Base-by-base conservation (phyloP, 1,140 invertebrate species). In the Lepidotrigona ventralis region DNA sequence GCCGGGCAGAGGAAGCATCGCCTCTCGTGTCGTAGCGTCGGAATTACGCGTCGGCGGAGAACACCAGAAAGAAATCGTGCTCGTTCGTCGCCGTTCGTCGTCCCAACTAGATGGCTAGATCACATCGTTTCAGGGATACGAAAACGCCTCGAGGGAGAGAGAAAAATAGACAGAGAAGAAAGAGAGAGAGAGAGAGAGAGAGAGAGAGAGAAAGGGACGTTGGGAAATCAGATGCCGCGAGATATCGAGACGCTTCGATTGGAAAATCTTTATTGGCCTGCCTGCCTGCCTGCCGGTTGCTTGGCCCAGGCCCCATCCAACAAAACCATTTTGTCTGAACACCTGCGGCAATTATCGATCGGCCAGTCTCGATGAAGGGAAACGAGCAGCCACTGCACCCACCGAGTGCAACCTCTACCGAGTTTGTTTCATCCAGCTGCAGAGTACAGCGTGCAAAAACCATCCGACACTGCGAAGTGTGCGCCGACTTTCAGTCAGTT, bases 11-110 rank as follows among this genome's bases (percentile, higher is more conserved):
- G 63, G 56, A 75, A 53, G 76, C 74, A 19, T 19, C 17, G 17
- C 80, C 39, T 54, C 66, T 72, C 79, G 83, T 81, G 86, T 88
- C 56, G 78, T 58, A 60, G n/a, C 78, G 29, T 56, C 46, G 75
- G 79, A 87, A 88, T 88, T 82, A 74, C 85, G 58, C 83, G 60
- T 33, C 46, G 60, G 26, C 58, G 64, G 19, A 63, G 81, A 26
- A 77, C 54, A 29, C 19, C 64, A n/a, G 64, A 77, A 77, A 77
- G 54, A 77, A 76, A 82, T 58, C 54, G 70, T 14, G 58, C 79
- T 39, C 70, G 39, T 64, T 60, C 56, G 78, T 53, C 66, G 46
- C n/a, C 19, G 19, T 14, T 17, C 26, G 3, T 23, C 23, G 17
- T 26, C 58, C 23, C 58, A 8, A 68, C 63, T 58, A 14, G 23